Evolutionary conservation across 1,140 invertebrate species (phyloP).

Genomic region (Nomia melanderi): DNA sequence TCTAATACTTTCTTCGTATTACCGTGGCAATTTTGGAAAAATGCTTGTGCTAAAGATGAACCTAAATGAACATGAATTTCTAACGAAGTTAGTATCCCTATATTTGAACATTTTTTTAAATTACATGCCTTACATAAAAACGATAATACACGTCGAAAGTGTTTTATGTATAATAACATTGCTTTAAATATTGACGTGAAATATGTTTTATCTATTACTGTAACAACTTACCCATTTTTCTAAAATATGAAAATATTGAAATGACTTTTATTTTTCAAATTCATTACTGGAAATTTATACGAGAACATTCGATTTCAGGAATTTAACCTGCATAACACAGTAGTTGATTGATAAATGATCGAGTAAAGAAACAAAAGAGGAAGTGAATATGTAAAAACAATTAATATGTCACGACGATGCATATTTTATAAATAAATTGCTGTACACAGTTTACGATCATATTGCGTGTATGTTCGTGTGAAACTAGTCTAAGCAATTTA

Average conservation of each 20-base stretch:
- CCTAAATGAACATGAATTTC: conserved; percentile 55
- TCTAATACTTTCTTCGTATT: conserved; percentile 61
- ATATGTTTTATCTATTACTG: not conserved
- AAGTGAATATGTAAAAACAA: not conserved
- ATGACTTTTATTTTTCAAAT: not conserved
- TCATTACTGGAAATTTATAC: conserved; percentile 12
- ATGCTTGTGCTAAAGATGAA: conserved; percentile 45
- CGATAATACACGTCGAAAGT: too few species aligned
- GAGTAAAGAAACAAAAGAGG: conserved; percentile 10
- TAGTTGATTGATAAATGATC: not conserved
- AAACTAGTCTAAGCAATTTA: too few species aligned
- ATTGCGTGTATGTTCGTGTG: too few species aligned
- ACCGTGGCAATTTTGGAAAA: conserved; percentile 54
- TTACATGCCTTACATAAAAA: not conserved
- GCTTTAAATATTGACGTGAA: not conserved
- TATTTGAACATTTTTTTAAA: not conserved
- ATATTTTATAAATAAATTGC: too few species aligned
- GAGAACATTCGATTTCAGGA: not conserved
- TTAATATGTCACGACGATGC: not conserved
- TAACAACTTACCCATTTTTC: conserved; percentile 17
- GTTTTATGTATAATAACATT: not conserved
- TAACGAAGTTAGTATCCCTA: conserved; percentile 44
- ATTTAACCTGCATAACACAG: conserved; percentile 28
- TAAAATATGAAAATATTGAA: not conserved
- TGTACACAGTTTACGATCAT: too few species aligned